phyloP scores from a whole-genome alignment of 1,140 invertebrate species.

The Planococcus citri region DNA sequence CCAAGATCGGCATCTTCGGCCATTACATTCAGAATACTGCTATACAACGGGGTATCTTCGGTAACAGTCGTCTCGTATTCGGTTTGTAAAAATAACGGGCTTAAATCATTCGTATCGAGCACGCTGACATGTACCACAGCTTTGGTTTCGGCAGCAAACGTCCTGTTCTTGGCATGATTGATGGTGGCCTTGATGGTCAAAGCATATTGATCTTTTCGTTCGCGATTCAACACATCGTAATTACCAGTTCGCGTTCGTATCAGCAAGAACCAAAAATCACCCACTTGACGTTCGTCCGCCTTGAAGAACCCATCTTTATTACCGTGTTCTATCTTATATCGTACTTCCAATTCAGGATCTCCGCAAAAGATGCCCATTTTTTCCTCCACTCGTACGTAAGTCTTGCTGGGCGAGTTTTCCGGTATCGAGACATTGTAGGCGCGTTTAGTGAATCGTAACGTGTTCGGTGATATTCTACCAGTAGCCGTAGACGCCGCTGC shows the following conservation, averaged over 20 bases:
- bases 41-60: constrained; percentile 76
- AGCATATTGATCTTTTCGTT: constrained; percentile 69
- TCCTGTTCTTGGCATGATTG: constrained; percentile 29
- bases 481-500: not conserved
- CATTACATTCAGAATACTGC: constrained; percentile 56
- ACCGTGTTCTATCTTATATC: constrained; percentile 68
- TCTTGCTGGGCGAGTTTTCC: constrained; percentile 81
- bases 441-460: constrained; percentile 53
- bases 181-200: constrained; percentile 66
- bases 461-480: not conserved
- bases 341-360: constrained; percentile 48
- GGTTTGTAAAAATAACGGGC: constrained; percentile 76
- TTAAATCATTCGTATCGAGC: constrained; percentile 81
- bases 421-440: constrained; percentile 82
- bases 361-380: constrained; percentile 53
- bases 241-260: constrained; percentile 75
- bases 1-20: constrained; percentile 91
- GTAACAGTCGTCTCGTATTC: constrained; percentile 76
- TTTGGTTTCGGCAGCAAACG: constrained; percentile 52
- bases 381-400: constrained; percentile 51
- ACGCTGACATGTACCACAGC: constrained; percentile 66
- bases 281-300: constrained; percentile 70
- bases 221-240: constrained; percentile 74
- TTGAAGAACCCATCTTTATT: constrained; percentile 86
- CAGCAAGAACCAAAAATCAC: constrained; percentile 85